Evolutionary conservation across 2,797 vertebrate genomes (phyloP), one percentile per base, ranked within the genome.

Genomic region (Leptoclinus maculatus): DNA sequence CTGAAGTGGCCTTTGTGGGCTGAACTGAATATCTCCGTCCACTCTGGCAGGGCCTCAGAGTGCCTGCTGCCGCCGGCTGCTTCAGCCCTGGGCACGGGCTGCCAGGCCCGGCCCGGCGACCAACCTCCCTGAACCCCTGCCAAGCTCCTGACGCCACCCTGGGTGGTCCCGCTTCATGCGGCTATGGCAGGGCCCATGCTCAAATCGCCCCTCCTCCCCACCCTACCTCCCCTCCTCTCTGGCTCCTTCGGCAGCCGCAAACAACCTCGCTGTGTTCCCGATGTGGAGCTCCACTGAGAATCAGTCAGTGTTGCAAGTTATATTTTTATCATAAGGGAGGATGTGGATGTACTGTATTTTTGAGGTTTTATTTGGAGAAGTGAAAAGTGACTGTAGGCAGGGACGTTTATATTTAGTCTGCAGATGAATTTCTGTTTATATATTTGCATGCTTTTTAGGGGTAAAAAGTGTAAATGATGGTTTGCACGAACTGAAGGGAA

Each of bases 161-260:
- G 95, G 95, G 95, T 95, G 95, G 95, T 95, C 95, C 86, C 9
- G 83, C 93, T 94, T 92, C 93, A 93, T 89, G 90, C 90, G 88
- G 93, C 90, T 93, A 90, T 94, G 94, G 93, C 93, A 93, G 84
- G 76, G 89, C 74, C 67, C 78, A n/a, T 49, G 83, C 89, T 89
- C 79, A 60, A 74, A 77, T 54, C 58, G n/a, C 80, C 83, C 82
- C 74, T 63, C 63, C 12, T 45, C 27, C 76, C n/a, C 60, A 13
- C 23, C 66, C 34, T 4, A n/a, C 49, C 71, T 69, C 87, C 79
- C 80, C 89, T 82, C 69, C 75, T 79, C 82, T 74, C 62, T 79
- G 80, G 86, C 84, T 83, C 84, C 69, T 74, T 77, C 66, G 19
- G 68, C 87, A 84, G 89, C 90, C 88, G 70, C 92, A 94, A 94